phyloP scores from a whole-genome alignment of 1,140 invertebrate genomes.

The Parapsyche elsis region DNA sequence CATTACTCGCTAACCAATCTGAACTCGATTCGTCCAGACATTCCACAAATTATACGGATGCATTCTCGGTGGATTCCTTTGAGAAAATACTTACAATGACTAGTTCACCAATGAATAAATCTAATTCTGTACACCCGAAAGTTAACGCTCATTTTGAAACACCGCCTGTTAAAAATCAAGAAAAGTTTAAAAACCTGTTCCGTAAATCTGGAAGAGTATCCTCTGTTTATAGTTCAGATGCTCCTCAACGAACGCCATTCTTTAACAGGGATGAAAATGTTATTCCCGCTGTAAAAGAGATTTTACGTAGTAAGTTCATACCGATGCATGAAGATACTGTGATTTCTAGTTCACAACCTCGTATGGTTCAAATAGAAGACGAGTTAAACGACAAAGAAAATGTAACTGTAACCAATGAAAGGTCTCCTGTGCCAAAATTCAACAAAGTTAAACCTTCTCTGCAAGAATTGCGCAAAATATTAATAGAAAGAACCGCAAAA shows the following conservation, averaged over 20 bases:
- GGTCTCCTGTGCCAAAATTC: no score
- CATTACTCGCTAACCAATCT: no score
- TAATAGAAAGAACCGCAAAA: background rate
- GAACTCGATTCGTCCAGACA: no score
- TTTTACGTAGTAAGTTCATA: conserved; percentile 4
- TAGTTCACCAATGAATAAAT: background rate
- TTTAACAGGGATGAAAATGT: conserved; percentile 12
- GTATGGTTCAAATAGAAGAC: no score
- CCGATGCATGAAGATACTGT: background rate
- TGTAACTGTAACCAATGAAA: no score
- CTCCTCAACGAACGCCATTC: background rate
- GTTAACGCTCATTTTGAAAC: background rate
- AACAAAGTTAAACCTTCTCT: no score
- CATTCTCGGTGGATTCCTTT: background rate
- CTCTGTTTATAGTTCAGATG: background rate
- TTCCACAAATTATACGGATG: background rate
- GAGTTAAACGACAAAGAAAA: no score
- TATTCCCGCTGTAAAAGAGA: background rate
- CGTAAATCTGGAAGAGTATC: background rate
- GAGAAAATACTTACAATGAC: background rate
- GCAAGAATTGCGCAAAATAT: background rate
- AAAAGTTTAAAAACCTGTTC: background rate
- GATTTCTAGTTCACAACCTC: background rate
- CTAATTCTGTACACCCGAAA: background rate
- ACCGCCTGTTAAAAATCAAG: no score